Base-by-base conservation (phyloP, 2,888 invertebrate genomes). In the Trichopoda pennipes region DNA sequence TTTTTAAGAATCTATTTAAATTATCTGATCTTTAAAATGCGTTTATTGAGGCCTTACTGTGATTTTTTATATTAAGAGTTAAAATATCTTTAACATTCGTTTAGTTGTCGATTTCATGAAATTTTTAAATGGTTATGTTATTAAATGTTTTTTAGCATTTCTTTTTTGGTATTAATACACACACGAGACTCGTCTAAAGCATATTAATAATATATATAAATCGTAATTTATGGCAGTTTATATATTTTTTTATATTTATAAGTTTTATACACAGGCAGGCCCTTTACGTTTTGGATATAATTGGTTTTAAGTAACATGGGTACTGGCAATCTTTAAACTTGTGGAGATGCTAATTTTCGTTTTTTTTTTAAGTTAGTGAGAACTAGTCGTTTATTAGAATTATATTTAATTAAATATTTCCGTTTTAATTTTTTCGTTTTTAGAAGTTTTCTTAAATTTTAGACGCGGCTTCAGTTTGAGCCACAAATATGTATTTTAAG, bases 101-200 rank as follows among this genome's bases (percentile, higher is more conserved):
- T 51, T 74, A 35, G 23, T 55, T 32, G 55, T 58, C 28, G 32
- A 42, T 51, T 51, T 68, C 58, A 58, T 75, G 47, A 51, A 10
- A 19, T 58, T 78, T 84, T 82, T 38, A 82, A 83, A 74, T 75
- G 80, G 77, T 81, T 38, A 47, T 72, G 78, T 42, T 49, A 63
- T 72, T 72, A 77, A 70, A 83, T 55, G 51, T 64, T 72, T 75
- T 19, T 70, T 35, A 68, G 9, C 10, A n/a, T 28, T 7, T 12
- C 56, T 42, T 53, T 53, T 61, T 76, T 28, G 28, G 9, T 17
- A 9, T 19, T 6, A n/a, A 51, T 23, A 16, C 16, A 58, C 42
- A 44, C 42, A 16, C 42, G 2, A 38, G n/a, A 28, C 12, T 7
- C 21, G 38, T 19, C 3, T 28, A 28, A 51, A 60, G 28, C 49